A percentile compares a stretch with the other conserved stretches of the same genome.
Evolutionary conservation across 2,113 vertebrate genomes (phyloP).

Genomic region (Crypturellus undulatus): DNA sequence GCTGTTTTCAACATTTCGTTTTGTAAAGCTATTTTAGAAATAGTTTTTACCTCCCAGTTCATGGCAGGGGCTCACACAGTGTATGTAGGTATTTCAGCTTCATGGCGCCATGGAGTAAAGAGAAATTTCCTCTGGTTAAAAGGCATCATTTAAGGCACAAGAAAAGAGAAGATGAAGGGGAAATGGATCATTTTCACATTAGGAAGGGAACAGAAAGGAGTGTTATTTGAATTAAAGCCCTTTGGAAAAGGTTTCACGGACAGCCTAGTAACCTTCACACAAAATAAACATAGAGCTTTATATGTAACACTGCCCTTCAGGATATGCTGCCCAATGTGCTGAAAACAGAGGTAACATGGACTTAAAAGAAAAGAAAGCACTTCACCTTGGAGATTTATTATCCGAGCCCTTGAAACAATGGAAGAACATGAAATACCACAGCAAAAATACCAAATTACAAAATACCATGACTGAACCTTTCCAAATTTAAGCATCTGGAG

Average conservation of each 20-base stretch:
- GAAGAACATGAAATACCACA: neutral
- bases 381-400: neutral
- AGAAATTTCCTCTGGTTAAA: neutral
- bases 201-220: neutral
- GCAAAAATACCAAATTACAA: neutral
- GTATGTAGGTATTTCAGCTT: neutral
- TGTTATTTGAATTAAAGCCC: neutral
- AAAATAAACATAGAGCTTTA: neutral
- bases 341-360: neutral
- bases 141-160: neutral
- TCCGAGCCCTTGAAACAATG: neutral
- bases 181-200: neutral
- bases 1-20: neutral
- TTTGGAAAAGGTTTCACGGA: neutral
- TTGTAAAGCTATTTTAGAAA: neutral
- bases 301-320: neutral
- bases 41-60: fast-evolving
- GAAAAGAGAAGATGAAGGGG: neutral
- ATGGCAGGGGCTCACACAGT: neutral
- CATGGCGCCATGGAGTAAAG: neutral
- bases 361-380: neutral
- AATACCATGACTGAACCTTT: neutral
- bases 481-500: neutral
- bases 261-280: neutral
- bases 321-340: neutral